Evolutionary conservation across 2,113 vertebrate genomes (phyloP).

Genomic region (Raphicerus campestris): DNA sequence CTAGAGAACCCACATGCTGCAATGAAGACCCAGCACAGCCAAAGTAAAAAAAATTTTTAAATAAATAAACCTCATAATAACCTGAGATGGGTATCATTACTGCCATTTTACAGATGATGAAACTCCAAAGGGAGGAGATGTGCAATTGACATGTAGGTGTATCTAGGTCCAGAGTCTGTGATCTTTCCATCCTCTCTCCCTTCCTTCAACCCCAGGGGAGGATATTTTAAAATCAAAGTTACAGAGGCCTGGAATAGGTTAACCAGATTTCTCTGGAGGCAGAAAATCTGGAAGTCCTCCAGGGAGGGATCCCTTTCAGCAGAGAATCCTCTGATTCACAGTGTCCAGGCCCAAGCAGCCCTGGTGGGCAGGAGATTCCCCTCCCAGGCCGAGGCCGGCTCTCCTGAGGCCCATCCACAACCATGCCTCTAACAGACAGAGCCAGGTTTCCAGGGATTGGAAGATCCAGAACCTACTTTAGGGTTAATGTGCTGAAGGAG

Average conservation of each 20-base stretch:
- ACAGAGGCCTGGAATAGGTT: neutral
- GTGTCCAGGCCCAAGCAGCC: neutral
- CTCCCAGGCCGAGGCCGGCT: neutral
- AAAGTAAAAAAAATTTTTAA: neutral
- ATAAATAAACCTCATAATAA: neutral
- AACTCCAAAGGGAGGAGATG: too few species aligned
- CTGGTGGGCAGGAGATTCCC: neutral
- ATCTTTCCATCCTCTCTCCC: neutral
- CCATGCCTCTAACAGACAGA: neutral
- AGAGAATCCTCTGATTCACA: neutral
- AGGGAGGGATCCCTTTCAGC: neutral
- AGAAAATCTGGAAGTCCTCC: neutral
- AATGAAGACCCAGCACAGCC: neutral
- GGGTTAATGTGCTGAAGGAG: constrained; percentile 41
- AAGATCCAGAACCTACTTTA: neutral
- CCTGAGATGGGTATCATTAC: neutral
- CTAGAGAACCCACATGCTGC: neutral
- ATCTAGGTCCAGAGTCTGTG: fast-evolving
- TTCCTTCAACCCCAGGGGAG: neutral
- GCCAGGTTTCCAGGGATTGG: neutral
- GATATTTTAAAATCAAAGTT: neutral
- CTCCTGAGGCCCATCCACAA: neutral
- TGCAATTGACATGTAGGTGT: fast-evolving
- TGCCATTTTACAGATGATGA: neutral
- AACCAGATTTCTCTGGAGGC: neutral